Conservation (phyloP, 2,113 vertebrate genomes). For the Cyprinodon brontotheroides region DNA sequence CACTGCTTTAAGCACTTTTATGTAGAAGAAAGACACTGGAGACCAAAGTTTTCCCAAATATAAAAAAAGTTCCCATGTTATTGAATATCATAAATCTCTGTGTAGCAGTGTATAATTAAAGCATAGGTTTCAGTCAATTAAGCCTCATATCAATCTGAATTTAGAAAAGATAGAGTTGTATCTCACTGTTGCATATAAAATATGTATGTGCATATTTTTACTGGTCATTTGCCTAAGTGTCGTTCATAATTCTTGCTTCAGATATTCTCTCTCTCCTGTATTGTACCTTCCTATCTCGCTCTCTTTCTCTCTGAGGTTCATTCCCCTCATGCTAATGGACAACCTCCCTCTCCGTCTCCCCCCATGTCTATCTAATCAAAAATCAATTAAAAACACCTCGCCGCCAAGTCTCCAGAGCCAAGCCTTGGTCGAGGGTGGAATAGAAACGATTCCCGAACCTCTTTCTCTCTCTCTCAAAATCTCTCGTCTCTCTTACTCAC, state of each 20-base stretch:
- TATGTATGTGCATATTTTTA: conserved; percentile 59
- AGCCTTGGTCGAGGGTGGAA: conserved; percentile 77
- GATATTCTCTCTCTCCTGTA: conserved; percentile 37
- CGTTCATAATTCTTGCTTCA: conserved; percentile 45
- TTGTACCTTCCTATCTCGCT: conserved; percentile 58
- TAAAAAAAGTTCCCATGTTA: conserved; percentile 33
- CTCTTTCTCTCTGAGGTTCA: conserved; percentile 72
- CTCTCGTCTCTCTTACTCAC: conserved; percentile 35
- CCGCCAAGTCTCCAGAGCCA: conserved; percentile 79
- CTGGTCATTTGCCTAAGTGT: conserved; percentile 61
- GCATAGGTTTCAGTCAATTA: conserved; percentile 69
- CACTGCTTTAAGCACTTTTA: conserved; percentile 1
- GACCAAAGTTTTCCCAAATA: not conserved
- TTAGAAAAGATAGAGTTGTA: conserved; percentile 39
- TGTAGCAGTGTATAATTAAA: conserved; percentile 66
- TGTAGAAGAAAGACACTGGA: not conserved
- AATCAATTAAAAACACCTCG: conserved; percentile 89
- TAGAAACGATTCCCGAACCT: conserved; percentile 78
- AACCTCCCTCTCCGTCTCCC: conserved; percentile 40
- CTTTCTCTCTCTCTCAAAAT: conserved; percentile 46
- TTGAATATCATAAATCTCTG: conserved; percentile 44
- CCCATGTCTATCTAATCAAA: conserved; percentile 83
- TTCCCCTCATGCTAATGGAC: conserved; percentile 83
- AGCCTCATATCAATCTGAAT: conserved; percentile 52
- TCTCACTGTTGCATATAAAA: conserved; percentile 59